Evolutionary conservation across 2,113 vertebrate genomes (phyloP).

Genomic region (Phyllostomus hastatus): DNA sequence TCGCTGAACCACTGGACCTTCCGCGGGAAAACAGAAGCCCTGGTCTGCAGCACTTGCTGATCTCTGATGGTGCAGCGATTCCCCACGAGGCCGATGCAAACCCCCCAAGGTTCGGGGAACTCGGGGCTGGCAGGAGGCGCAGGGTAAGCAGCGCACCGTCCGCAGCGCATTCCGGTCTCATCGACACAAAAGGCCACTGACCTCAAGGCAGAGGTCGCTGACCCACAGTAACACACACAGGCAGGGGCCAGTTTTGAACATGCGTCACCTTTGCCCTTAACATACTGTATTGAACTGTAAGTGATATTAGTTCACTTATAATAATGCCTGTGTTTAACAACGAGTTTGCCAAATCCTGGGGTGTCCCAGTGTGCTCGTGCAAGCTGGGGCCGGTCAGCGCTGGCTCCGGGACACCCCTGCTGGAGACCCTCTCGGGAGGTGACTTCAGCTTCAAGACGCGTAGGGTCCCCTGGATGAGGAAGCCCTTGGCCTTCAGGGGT

Average conservation of each 20-base stretch:
- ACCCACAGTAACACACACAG: not conserved
- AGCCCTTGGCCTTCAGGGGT: not conserved
- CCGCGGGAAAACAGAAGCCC: fast-evolving
- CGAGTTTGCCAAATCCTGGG: not conserved
- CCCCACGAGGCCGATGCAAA: fast-evolving
- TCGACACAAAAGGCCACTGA: not conserved
- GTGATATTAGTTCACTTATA: not conserved
- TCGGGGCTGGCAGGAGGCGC: not conserved
- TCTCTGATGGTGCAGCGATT: not conserved
- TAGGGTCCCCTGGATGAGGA: not conserved
- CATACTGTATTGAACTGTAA: not conserved
- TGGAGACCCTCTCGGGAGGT: not conserved
- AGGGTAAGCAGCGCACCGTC: fast-evolving
- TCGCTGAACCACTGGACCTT: not conserved
- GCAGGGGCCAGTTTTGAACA: not conserved
- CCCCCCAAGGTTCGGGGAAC: not conserved
- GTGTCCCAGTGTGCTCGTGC: not conserved
- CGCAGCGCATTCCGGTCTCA: not conserved
- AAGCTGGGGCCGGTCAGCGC: fast-evolving
- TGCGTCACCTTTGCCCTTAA: not conserved
- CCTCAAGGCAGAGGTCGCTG: not conserved
- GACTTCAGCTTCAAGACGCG: not conserved
- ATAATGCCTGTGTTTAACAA: not conserved
- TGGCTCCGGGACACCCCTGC: not conserved
- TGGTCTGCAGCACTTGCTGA: not conserved